Conservation (phyloP, 2,888 invertebrate species). For the Caenorhabditis drosophilae region DNA sequence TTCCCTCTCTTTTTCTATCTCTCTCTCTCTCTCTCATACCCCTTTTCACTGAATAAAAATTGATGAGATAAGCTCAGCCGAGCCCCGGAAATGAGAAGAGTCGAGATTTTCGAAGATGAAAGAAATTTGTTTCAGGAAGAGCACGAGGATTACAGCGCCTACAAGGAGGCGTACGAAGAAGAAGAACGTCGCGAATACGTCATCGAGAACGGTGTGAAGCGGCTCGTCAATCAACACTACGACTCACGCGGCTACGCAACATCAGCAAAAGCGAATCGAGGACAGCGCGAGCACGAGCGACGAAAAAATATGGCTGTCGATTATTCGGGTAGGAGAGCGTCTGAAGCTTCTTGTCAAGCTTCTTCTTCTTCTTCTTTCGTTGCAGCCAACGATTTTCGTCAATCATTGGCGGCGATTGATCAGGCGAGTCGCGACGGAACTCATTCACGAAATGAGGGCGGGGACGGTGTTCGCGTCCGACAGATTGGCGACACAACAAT, state of each 20-base stretch:
- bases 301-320: slow-evolving; percentile 54
- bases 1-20: too few relatives aligned
- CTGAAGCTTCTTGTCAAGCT: not conserved
- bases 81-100: too few relatives aligned
- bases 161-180: slow-evolving; percentile 42
- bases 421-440: slow-evolving; percentile 59
- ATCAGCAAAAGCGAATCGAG: slow-evolving; percentile 19
- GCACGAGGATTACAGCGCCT: slow-evolving; percentile 41
- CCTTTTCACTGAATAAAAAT: too few relatives aligned
- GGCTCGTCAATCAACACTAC: slow-evolving; percentile 37
- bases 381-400: slow-evolving; percentile 61
- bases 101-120: too few relatives aligned
- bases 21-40: too few relatives aligned
- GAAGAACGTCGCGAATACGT: slow-evolving; percentile 45
- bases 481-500: slow-evolving; percentile 66
- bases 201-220: slow-evolving; percentile 40
- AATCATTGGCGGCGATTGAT: slow-evolving; percentile 65
- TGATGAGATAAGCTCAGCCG: too few relatives aligned
- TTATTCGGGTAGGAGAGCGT: slow-evolving; percentile 42
- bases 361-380: not conserved
- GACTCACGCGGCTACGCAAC: slow-evolving; percentile 35
- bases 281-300: slow-evolving; percentile 24
- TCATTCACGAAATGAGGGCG: slow-evolving; percentile 27
- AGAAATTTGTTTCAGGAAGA: slow-evolving; percentile 28
- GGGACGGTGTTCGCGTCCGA: slow-evolving; percentile 50